phyloP scores from a whole-genome alignment of 2,888 invertebrate species.

The Cordilura impudica region DNA sequence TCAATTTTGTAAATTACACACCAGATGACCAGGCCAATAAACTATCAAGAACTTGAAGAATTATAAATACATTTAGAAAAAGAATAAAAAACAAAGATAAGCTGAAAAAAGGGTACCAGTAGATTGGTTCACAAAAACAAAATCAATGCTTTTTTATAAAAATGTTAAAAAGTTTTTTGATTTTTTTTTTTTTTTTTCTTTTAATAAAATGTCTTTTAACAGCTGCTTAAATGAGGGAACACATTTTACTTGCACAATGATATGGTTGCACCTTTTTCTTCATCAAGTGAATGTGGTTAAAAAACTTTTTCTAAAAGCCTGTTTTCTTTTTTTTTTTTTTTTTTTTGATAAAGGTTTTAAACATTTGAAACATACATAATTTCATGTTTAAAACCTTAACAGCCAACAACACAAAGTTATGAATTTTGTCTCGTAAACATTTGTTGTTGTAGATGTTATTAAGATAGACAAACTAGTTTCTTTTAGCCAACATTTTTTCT shows the following conservation, averaged over 20 bases:
- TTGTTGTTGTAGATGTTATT: background rate
- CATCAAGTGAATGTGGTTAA: background rate
- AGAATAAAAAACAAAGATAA: slow-evolving; percentile 3
- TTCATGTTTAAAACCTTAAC: no score
- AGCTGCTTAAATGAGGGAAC: slow-evolving; percentile 44
- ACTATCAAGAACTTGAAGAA: slow-evolving; percentile 40
- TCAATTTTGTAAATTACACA: slow-evolving; percentile 29
- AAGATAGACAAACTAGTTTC: slow-evolving; percentile 24
- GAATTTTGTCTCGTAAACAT: no score
- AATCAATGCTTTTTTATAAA: slow-evolving; percentile 32
- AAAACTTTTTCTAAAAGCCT: background rate
- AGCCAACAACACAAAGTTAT: no score
- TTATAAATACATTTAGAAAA: slow-evolving; percentile 3
- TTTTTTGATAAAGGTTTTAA: background rate
- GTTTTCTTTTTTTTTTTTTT: background rate
- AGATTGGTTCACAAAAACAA: slow-evolving; percentile 14
- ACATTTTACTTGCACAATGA: slow-evolving; percentile 35
- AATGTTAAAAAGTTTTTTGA: background rate
- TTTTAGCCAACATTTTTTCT: slow-evolving; percentile 3
- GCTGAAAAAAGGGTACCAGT: background rate
- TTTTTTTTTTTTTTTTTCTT: no score
- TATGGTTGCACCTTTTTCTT: slow-evolving; percentile 41
- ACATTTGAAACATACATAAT: background rate
- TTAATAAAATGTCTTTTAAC: slow-evolving; percentile 32
- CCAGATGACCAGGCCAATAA: slow-evolving; percentile 56